Evolutionary conservation across 2,797 vertebrate species (phyloP).

Genomic region (Neomorphus geoffroyi): DNA sequence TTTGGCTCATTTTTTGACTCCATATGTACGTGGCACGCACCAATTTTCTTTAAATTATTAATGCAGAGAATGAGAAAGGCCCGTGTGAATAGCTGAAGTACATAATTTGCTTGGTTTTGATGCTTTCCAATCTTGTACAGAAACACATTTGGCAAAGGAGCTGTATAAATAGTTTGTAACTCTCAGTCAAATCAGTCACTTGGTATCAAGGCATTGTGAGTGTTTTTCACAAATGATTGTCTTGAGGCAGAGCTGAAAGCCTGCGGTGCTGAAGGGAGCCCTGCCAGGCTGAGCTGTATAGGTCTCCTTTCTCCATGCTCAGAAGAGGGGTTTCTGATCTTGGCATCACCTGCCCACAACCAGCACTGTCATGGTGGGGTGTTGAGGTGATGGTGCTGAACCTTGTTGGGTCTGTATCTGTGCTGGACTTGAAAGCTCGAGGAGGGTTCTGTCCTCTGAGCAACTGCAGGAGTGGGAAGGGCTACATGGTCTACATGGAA

Average conservation of each 20-base stretch:
- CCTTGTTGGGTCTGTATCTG: not conserved
- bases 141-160: constrained; percentile 11
- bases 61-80: not conserved
- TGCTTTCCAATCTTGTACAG: not conserved
- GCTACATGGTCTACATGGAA: not conserved
- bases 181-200: not conserved
- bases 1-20: not conserved
- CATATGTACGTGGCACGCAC: not conserved
- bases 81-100: not conserved
- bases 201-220: not conserved
- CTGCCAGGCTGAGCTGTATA: not conserved
- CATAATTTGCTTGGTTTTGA: not conserved
- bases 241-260: not conserved
- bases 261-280: not conserved
- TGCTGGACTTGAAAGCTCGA: not conserved
- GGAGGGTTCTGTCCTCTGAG: not conserved
- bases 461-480: not conserved
- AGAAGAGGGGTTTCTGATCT: not conserved
- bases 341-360: not conserved
- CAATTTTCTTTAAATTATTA: constrained; percentile 48
- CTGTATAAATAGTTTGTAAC: not conserved
- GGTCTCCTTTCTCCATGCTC: fast-evolving
- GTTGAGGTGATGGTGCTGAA: not conserved
- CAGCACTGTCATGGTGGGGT: not conserved
- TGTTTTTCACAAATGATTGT: not conserved